phyloP scores from a whole-genome alignment of 64 coral and sea anemone species.

The Montipora efflorescens region DNA sequence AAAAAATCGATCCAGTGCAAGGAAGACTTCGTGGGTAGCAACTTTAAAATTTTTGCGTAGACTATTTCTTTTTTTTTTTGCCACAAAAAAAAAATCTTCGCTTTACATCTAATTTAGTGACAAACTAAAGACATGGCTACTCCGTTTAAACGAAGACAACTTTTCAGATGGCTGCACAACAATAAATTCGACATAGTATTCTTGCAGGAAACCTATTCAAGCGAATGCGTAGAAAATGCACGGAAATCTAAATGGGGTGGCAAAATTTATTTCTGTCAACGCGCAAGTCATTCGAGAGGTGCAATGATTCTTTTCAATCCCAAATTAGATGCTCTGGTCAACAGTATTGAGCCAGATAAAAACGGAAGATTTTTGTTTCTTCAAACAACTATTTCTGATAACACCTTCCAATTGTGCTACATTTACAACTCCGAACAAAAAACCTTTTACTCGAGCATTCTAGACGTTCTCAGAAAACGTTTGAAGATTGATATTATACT shows the following conservation, averaged over 20 bases:
- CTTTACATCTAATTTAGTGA: too few species aligned
- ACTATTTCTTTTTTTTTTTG: too few species aligned
- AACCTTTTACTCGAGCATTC: not conserved
- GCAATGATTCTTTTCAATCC: slow-evolving; percentile 34
- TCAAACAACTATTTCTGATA: not conserved
- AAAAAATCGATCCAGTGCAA: too few species aligned
- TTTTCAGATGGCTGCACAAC: slow-evolving; percentile 1
- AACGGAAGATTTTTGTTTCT: slow-evolving; percentile 2
- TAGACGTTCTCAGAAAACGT: not conserved
- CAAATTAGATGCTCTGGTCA: not conserved
- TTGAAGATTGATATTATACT: not conserved
- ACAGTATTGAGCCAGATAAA: not conserved
- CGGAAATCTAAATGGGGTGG: slow-evolving; percentile 20
- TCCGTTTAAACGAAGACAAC: not conserved
- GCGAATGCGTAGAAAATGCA: not conserved
- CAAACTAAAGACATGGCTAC: too few species aligned
- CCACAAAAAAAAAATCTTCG: too few species aligned
- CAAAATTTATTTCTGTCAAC: slow-evolving; percentile 7
- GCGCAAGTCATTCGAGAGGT: slow-evolving; percentile 6
- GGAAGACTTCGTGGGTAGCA: too few species aligned
- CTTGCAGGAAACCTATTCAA: slow-evolving; percentile 46
- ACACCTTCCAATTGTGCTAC: not conserved
- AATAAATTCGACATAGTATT: slow-evolving; percentile 3
- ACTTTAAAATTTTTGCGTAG: too few species aligned
- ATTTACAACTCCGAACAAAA: not conserved